phyloP scores from a whole-genome alignment of 1,140 invertebrate species.

The Aleiodes sp. region DNA sequence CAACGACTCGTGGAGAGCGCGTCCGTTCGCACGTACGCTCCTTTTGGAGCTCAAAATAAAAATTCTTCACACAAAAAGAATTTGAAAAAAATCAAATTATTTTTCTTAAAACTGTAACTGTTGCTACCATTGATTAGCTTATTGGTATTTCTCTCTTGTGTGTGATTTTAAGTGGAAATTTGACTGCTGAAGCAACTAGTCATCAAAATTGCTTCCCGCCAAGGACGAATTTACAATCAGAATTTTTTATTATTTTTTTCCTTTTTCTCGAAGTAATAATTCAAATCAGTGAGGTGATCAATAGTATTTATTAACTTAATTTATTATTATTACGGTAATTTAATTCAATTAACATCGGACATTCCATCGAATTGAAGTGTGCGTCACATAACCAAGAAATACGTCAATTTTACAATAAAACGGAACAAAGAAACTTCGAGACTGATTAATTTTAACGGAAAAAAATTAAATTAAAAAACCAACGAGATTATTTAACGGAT shows the following conservation, averaged over 20 bases:
- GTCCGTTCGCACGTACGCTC: slow-evolving; percentile 25
- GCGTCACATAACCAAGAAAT: neutral
- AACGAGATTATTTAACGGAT: neutral
- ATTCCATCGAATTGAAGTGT: neutral
- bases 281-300: neutral
- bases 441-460: neutral
- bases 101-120: neutral
- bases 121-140: too few species aligned
- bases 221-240: neutral
- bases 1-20: slow-evolving; percentile 30
- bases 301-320: neutral
- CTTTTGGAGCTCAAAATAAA: slow-evolving; percentile 24
- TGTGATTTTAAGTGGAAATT: neutral
- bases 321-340: slow-evolving; percentile 1
- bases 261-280: neutral
- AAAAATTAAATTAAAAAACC: too few species aligned
- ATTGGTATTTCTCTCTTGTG: too few species aligned
- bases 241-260: too few species aligned
- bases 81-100: neutral
- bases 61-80: neutral
- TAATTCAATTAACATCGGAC: neutral
- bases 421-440: neutral
- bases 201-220: neutral
- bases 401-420: too few species aligned
- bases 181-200: neutral